These are phyloP conservation scores for Aphelocoma californica DNA, from an alignment of 2,797 vertebrate species.

Conservation along the genomic window DNA sequence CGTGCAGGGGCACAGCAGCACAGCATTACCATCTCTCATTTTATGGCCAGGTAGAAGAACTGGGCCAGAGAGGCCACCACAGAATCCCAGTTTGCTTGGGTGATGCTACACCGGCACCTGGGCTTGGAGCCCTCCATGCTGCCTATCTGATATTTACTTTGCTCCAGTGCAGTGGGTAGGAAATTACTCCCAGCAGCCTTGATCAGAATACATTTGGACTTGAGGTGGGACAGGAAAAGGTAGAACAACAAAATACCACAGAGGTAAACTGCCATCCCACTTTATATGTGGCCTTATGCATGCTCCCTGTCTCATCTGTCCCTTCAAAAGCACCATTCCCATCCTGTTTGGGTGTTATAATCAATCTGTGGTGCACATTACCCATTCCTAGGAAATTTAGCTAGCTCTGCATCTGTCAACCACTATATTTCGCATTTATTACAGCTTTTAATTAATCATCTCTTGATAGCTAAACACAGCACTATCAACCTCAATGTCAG, in stretches of 20 bases:
- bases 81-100: neutral
- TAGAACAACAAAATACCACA: neutral
- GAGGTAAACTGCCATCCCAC: neutral
- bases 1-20: neutral
- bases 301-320: neutral
- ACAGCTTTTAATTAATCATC: slow-evolving; percentile 15
- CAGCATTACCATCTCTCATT: neutral
- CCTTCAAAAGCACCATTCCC: neutral
- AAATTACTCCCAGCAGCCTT: neutral
- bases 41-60: neutral
- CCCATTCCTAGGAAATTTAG: neutral
- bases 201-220: neutral
- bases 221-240: neutral
- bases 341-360: neutral
- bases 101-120: neutral
- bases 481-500: neutral
- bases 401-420: neutral
- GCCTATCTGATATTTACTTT: neutral
- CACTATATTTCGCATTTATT: neutral
- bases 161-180: neutral
- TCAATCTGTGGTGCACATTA: neutral
- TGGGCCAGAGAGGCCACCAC: neutral
- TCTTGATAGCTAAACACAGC: slow-evolving; percentile 10
- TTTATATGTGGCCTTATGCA: neutral
- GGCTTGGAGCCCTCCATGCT: neutral